Conservation (phyloP, 2,888 invertebrate genomes). For the Blastobasis adustella region DNA sequence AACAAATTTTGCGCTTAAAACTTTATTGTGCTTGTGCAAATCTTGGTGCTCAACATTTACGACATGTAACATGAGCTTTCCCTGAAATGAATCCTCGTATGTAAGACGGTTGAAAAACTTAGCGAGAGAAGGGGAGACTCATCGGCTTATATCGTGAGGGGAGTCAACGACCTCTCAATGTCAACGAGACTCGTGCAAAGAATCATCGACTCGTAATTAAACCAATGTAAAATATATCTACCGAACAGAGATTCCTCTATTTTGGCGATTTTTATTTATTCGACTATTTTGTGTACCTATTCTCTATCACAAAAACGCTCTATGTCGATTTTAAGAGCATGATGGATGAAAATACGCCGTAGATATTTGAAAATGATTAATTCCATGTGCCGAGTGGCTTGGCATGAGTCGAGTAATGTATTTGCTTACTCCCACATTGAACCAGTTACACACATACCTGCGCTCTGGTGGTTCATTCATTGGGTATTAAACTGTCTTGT, state of each 20-base stretch:
- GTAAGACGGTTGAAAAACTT: conserved; percentile 19
- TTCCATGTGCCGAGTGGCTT: conserved; percentile 19
- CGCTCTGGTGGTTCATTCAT: too few relatives aligned
- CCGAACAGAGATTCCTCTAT: too few relatives aligned
- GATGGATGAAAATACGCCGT: too few relatives aligned
- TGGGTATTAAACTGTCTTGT: too few relatives aligned
- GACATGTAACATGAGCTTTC: conserved; percentile 15
- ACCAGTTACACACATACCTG: conserved; percentile 8
- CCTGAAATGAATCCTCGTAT: conserved; percentile 6
- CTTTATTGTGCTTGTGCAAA: too few relatives aligned
- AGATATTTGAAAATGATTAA: conserved; percentile 28
- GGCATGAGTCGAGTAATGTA: conserved; percentile 5
- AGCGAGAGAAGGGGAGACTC: conserved; percentile 34
- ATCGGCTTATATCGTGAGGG: conserved; percentile 29
- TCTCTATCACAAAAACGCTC: too few relatives aligned
- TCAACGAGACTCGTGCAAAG: conserved; percentile 45
- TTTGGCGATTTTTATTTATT: too few relatives aligned
- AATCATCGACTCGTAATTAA: conserved; percentile 46
- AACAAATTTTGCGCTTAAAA: too few relatives aligned
- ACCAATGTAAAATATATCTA: conserved; percentile 28
- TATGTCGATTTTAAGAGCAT: too few relatives aligned
- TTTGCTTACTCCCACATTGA: conserved; percentile 29
- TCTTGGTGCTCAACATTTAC: not conserved
- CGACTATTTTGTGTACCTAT: too few relatives aligned
- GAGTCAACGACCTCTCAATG: conserved; percentile 69